Evolutionary conservation across 2,113 vertebrate genomes (phyloP), one percentile per base, ranked within the genome.

Genomic region (Varanus salvator): DNA sequence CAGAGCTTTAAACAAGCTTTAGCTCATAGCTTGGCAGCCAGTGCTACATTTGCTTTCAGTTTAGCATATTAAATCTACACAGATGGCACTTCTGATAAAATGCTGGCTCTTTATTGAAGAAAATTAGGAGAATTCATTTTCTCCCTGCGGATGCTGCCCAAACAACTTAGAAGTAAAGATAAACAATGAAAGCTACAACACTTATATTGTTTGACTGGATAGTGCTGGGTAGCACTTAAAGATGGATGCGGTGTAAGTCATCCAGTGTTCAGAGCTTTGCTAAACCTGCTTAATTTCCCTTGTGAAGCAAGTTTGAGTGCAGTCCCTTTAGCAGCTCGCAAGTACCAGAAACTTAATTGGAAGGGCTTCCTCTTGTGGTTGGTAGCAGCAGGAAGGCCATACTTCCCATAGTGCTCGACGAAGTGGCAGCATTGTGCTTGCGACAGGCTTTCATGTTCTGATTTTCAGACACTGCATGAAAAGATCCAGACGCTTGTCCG

Each of bases 211-310:
- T 82, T 57, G 86, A 71, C 86, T 94, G 52, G 86, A 91, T 89
- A 86, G 91, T 93, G 92, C 19, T 23, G 90, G 92, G 88, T 92
- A 86, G 84, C 91, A 92, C 85, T 92, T 91, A 95, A 93, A 89
- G 94, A 95, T 89, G 92, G 90, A 93, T 92, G 84, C 38, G 6
- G 83, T 93, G 87, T 82, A 93, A 94, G 93, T 34, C 82, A 15
- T 52, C 81, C 85, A 90, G 81, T 69, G 23, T 86, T 92, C 71
- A 89, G 85, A 27, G 84, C 68, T 85, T n/a, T 93, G 92, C 77
- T 82, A 90, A 90, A 94, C 93, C 87, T 77, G 57, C 82, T 87
- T 90, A 74, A 92, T 95, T 95, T 92, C 90, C 87, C 76, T 71
- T 17, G 0, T 71, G 94, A 88, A 93, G 85, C 80, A 89, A 92